Evolutionary conservation across 2,888 invertebrate species (phyloP).

Genomic region (Tyria jacobaeae): DNA sequence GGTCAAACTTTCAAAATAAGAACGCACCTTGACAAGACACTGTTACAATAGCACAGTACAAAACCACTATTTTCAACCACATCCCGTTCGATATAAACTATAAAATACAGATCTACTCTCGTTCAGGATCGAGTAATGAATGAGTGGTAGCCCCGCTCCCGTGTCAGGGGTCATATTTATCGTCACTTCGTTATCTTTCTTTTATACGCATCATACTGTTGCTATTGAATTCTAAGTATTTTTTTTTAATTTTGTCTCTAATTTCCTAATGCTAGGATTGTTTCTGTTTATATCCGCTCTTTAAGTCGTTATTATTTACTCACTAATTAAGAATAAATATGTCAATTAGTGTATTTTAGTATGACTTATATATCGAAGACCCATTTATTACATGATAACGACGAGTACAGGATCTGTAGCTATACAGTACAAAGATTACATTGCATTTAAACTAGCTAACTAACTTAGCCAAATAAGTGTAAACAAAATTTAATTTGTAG

Average conservation of each 20-base stretch:
- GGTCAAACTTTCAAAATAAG: neutral
- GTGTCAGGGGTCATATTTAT: slow-evolving; percentile 60
- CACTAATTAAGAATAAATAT: neutral
- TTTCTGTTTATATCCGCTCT: neutral
- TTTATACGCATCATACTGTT: slow-evolving; percentile 7
- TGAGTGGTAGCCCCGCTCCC: slow-evolving; percentile 35
- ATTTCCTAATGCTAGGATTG: neutral
- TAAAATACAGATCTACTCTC: slow-evolving; percentile 3
- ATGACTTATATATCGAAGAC: neutral
- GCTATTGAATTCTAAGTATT: neutral
- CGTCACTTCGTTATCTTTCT: slow-evolving; percentile 25
- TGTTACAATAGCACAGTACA: slow-evolving; percentile 26
- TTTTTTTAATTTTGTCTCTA: neutral
- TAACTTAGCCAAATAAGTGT: no score
- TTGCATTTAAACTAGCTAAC: no score
- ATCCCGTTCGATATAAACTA: slow-evolving; percentile 29
- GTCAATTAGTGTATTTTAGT: neutral
- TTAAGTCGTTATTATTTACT: neutral
- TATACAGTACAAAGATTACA: neutral
- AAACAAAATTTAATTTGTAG: no score
- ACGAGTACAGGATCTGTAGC: neutral
- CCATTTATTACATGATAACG: neutral
- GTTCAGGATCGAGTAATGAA: slow-evolving; percentile 39
- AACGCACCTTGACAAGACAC: slow-evolving; percentile 41
- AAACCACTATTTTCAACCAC: slow-evolving; percentile 40